A percentile compares a stretch with the other conserved stretches of the same genome.
Evolutionary conservation across 2,797 vertebrate species (phyloP).

Genomic region (Ctenopoma multispine): DNA sequence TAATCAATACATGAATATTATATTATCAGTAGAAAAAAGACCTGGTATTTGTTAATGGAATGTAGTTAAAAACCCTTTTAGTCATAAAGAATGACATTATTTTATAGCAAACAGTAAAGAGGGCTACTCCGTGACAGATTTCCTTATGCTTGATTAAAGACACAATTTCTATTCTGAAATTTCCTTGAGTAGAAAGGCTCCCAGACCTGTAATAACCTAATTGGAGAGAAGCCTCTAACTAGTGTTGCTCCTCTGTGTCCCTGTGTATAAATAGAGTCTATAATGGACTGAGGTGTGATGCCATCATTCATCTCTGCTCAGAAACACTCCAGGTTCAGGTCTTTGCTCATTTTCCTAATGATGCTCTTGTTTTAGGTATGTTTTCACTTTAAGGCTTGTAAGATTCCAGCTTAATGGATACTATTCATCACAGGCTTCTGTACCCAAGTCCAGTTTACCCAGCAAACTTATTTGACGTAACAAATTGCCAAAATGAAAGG

Average conservation of each 20-base stretch:
- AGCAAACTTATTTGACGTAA: conserved; percentile 83
- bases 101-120: conserved; percentile 21
- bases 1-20: not conserved
- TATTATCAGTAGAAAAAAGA: not conserved
- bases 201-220: conserved; percentile 87
- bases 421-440: conserved; percentile 83
- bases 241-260: conserved; percentile 85
- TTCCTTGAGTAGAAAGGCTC: conserved; percentile 79
- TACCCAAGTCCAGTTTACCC: conserved; percentile 81
- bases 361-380: conserved; percentile 88
- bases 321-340: conserved; percentile 86
- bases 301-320: conserved; percentile 88
- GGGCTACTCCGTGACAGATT: conserved; percentile 51
- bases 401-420: conserved; percentile 85
- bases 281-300: conserved; percentile 86
- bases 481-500: conserved; percentile 83
- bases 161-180: conserved; percentile 72
- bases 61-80: conserved; percentile 9
- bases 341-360: conserved; percentile 90
- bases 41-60: conserved; percentile 11
- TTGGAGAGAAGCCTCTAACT: conserved; percentile 85
- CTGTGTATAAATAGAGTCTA: conserved; percentile 88
- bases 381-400: conserved; percentile 86
- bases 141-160: conserved; percentile 76
- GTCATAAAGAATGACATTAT: conserved; percentile 9